Conservation (phyloP, 1,140 invertebrate species). For the Euura lappo region DNA sequence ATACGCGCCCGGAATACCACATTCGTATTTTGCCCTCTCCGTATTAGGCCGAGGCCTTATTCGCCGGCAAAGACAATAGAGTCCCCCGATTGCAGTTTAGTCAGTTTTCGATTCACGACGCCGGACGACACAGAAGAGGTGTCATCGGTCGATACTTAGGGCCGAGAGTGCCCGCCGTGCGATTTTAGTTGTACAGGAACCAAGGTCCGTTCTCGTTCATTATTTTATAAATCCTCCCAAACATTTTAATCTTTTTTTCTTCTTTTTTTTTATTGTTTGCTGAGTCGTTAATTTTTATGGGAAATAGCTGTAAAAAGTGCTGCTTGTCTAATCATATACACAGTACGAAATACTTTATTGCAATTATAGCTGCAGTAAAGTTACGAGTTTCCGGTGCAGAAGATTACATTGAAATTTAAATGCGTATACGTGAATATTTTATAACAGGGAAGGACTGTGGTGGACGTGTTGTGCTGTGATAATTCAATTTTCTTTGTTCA, state of each 20-base stretch:
- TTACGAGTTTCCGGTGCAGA: too few relatives aligned
- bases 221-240: neutral
- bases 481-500: neutral
- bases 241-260: neutral
- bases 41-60: conserved; percentile 26
- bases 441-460: too few relatives aligned
- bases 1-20: conserved; percentile 58
- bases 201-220: neutral
- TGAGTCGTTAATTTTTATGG: too few relatives aligned
- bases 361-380: too few relatives aligned
- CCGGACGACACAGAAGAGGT: neutral
- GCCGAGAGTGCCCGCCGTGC: neutral
- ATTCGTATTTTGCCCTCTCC: conserved; percentile 56
- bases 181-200: neutral
- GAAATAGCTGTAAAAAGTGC: too few relatives aligned
- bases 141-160: neutral
- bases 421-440: too few relatives aligned
- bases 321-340: too few relatives aligned
- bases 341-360: too few relatives aligned
- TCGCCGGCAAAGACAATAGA: neutral
- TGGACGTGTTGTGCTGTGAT: neutral
- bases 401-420: too few relatives aligned
- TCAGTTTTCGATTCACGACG: neutral
- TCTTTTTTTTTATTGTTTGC: too few relatives aligned
- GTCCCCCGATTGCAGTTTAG: neutral